A percentile compares a stretch with the other conserved stretches of the same genome.
These are phyloP conservation scores for Lampris incognitus DNA, from an alignment of 2,113 vertebrate genomes.

Conservation along the genomic window DNA sequence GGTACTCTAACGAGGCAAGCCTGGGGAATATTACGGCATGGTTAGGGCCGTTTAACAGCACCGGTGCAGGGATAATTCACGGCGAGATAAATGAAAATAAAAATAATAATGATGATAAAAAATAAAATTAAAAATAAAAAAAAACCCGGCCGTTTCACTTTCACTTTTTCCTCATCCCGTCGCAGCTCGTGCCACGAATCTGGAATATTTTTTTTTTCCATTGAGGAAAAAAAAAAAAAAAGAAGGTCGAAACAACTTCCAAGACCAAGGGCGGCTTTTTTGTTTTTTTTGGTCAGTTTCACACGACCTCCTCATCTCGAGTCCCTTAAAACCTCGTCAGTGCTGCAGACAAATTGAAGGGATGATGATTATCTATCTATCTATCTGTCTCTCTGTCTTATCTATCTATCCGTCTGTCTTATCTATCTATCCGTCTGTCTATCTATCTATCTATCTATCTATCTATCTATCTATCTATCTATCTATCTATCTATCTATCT, in stretches of 20 bases:
- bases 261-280: conserved; percentile 34
- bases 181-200: neutral
- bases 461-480: neutral
- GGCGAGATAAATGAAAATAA: conserved; percentile 34
- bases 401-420: neutral
- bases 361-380: conserved; percentile 45
- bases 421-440: neutral
- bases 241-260: conserved; percentile 52
- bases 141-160: conserved; percentile 42
- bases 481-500: conserved; percentile 1
- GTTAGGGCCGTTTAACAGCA: too few species aligned
- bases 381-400: neutral
- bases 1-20: conserved; percentile 43
- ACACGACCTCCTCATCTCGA: conserved; percentile 56
- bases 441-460: neutral
- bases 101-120: too few species aligned
- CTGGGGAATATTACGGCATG: conserved; percentile 44
- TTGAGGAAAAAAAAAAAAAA: conserved; percentile 8
- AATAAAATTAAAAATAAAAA: too few species aligned
- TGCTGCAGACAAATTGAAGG: conserved; percentile 54
- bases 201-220: conserved; percentile 46
- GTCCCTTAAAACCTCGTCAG: conserved; percentile 61
- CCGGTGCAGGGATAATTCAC: too few species aligned
- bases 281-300: conserved; percentile 50
- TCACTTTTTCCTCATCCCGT: conserved; percentile 61